phyloP scores from a whole-genome alignment of 2,888 invertebrate species.

The Cheilosia vulpina region DNA sequence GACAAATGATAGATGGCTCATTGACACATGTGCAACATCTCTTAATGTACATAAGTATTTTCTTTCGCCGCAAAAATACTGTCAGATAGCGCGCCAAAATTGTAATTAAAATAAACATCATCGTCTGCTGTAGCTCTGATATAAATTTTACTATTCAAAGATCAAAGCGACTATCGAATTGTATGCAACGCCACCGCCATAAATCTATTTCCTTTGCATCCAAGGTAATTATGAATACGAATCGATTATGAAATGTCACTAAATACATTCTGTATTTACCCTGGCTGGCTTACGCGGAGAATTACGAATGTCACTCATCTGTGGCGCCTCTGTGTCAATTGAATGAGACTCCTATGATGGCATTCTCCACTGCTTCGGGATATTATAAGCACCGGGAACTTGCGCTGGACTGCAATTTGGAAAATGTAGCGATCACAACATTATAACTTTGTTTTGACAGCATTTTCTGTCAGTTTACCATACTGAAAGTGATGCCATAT shows the following conservation, averaged over 20 bases:
- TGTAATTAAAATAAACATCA: constrained; percentile 23
- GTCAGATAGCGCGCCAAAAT: neutral
- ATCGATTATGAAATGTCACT: neutral
- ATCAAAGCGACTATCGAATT: constrained; percentile 40
- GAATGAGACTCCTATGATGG: neutral
- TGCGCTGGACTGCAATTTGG: neutral
- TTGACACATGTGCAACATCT: no score
- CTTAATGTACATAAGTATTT: no score
- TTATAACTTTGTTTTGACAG: neutral
- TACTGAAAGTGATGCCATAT: no score
- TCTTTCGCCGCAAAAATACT: neutral
- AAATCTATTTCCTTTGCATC: neutral
- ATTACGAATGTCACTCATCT: constrained; percentile 40
- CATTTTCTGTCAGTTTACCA: no score
- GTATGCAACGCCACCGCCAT: constrained; percentile 2
- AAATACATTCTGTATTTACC: constrained; percentile 29
- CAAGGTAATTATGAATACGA: neutral
- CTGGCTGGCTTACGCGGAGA: constrained; percentile 43
- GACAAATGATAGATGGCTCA: no score
- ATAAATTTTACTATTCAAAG: constrained; percentile 37
- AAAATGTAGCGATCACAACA: neutral
- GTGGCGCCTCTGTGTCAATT: constrained; percentile 49
- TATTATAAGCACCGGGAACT: no score
- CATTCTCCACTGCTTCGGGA: neutral
- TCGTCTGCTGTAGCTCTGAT: constrained; percentile 10